A percentile compares a stretch with the other conserved stretches of the same genome.
Evolutionary conservation across 2,113 vertebrate species (phyloP).

Genomic region (Psephotus haematonotus): DNA sequence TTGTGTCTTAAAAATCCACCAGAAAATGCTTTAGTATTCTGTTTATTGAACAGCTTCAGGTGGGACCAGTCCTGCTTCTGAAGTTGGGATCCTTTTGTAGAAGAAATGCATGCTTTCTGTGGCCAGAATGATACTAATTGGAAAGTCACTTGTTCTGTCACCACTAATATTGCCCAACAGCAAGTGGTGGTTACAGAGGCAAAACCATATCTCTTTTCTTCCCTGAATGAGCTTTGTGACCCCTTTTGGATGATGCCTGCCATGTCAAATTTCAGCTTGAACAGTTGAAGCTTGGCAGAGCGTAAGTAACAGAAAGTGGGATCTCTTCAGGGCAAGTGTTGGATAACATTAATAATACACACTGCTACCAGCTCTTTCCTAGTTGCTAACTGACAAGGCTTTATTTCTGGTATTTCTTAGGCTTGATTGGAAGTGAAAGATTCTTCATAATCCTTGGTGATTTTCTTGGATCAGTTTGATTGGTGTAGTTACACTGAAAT

Average conservation of each 20-base stretch:
- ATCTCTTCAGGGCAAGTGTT: conserved; percentile 4
- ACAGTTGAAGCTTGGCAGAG: conserved; percentile 2
- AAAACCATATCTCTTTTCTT: not conserved
- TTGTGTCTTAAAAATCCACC: not conserved
- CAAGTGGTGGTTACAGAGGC: not conserved
- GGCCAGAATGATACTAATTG: not conserved
- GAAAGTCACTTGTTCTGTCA: not conserved
- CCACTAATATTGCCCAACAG: not conserved
- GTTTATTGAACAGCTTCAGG: not conserved
- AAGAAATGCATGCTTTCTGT: not conserved
- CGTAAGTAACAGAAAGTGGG: not conserved
- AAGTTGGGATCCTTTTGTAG: not conserved
- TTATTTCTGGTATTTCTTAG: not conserved
- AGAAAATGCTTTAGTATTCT: not conserved
- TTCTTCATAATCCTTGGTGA: not conserved
- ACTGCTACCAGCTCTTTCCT: not conserved
- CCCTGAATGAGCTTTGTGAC: not conserved
- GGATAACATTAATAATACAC: conserved; percentile 13
- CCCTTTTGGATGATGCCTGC: not conserved
- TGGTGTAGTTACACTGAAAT: not conserved
- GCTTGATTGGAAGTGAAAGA: not conserved
- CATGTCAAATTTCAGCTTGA: conserved; percentile 17
- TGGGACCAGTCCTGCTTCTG: not conserved
- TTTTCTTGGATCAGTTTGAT: not conserved
- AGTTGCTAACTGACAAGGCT: not conserved